These are phyloP conservation scores for Eretmochelys imbricata DNA, from an alignment of 2,113 vertebrate species.

Conservation along the genomic window DNA sequence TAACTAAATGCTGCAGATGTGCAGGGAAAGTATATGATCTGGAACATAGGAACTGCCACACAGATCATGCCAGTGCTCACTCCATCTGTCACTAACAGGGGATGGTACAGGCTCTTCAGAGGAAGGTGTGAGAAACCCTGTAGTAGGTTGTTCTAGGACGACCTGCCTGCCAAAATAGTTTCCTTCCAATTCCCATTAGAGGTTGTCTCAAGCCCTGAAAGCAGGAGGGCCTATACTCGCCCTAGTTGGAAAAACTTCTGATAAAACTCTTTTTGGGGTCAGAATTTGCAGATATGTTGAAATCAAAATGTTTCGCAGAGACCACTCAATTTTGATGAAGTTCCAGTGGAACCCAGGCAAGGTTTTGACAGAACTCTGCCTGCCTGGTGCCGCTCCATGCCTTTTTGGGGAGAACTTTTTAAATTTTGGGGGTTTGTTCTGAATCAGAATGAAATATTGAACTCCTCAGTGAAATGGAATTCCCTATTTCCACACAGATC, in stretches of 20 bases:
- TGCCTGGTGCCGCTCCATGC: background rate
- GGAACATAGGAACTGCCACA: background rate
- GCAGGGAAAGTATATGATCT: background rate
- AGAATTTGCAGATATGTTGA: background rate
- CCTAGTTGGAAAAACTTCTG: background rate
- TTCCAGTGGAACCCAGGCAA: background rate
- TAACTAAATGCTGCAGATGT: background rate
- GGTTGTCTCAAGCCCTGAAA: background rate
- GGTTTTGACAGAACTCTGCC: background rate
- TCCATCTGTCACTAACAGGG: background rate
- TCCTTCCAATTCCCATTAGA: background rate
- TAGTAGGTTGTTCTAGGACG: accelerated
- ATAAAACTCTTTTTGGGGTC: background rate
- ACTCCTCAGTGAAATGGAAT: background rate
- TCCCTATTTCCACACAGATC: background rate
- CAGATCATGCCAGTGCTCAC: background rate
- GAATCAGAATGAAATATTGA: background rate
- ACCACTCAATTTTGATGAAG: background rate
- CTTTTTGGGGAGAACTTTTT: background rate
- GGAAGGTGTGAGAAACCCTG: accelerated
- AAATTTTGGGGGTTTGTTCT: accelerated
- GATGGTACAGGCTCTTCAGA: background rate
- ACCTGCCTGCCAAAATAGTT: background rate
- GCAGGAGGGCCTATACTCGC: background rate
- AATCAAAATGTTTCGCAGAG: accelerated